Evolutionary conservation across 2,113 vertebrate species (phyloP), one percentile per base, ranked within the genome.

Genomic region (Tachysurus fulvidraco): DNA sequence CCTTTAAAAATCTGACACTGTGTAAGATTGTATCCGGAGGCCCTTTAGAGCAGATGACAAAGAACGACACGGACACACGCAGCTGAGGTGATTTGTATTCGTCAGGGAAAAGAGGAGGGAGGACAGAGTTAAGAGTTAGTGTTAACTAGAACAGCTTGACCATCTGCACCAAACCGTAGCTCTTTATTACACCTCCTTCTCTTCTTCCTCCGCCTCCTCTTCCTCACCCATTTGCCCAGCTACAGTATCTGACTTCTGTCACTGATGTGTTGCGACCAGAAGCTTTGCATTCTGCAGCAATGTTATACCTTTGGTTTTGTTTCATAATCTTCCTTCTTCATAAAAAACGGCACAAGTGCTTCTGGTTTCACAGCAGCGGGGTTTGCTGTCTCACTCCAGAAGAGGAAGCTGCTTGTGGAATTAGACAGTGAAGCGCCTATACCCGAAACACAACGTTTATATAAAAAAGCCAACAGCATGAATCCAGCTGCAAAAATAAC

Each of bases 81-180:
- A 17, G 25, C 62, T 46, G 65, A 71, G 44, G 25, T 86, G 76
- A 86, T 87, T 89, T 87, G 86, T 89, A 71, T 73, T 6, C 14
- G 60, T 44, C 52, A 52, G 41, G 46, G 80, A 88, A 81, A 85
- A 60, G 36, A 44, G 52, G 23, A 69, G 50, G 30, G 77, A 81
- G 84, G 77, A 69, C 46, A 36, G 46, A 52, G 10, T 59, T 71
- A 81, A 60, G 28, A 78, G 25, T 59, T 57, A 80, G 81, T 36
- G 23, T 83, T 9, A 44, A 36, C 25, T 16, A 83, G 44, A 0
- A 80, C 69, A 65, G 64, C 78, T 71, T 60, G 65, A 83, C 86
- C 86, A 89, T 87, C 88, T 89, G 86, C 52, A 79, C 83, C 46
- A 50, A 85, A 52, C 69, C 55, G 77, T 25, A 69, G 23, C 83